phyloP scores from a whole-genome alignment of 2,888 invertebrate genomes.

The Corbicula japonica region DNA sequence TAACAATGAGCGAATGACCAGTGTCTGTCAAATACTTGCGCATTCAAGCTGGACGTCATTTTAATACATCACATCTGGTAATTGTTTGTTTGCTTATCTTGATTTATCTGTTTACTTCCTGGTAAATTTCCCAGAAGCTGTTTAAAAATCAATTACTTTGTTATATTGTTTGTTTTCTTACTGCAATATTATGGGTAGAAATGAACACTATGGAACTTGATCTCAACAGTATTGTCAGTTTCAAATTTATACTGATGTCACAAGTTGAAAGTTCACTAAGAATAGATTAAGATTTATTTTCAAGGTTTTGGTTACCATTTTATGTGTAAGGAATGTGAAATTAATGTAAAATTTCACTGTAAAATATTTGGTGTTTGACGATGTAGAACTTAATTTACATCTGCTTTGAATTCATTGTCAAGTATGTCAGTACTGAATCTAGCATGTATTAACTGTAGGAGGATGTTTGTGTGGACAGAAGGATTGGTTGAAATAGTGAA shows the following conservation, averaged over 20 bases:
- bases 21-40: constrained; percentile 8
- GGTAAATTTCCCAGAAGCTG: too few relatives aligned
- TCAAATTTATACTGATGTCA: not conserved
- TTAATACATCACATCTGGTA: constrained; percentile 13
- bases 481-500: too few relatives aligned
- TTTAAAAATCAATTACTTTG: too few relatives aligned
- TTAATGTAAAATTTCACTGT: constrained; percentile 24
- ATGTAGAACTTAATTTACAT: constrained; percentile 29
- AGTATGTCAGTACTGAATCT: too few relatives aligned
- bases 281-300: not conserved
- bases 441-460: too few relatives aligned
- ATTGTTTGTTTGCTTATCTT: constrained; percentile 18
- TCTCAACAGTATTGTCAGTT: too few relatives aligned
- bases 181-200: too few relatives aligned
- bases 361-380: constrained; percentile 12
- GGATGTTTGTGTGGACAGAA: too few relatives aligned
- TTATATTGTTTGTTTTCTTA: too few relatives aligned
- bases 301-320: too few relatives aligned
- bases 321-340: constrained; percentile 28
- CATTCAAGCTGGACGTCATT: constrained; percentile 18
- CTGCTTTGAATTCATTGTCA: constrained; percentile 17
- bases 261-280: constrained; percentile 1
- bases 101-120: constrained; percentile 9
- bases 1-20: constrained; percentile 6
- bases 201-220: too few relatives aligned